phyloP scores from a whole-genome alignment of 2,113 vertebrate genomes.

The Mungos mungo region DNA sequence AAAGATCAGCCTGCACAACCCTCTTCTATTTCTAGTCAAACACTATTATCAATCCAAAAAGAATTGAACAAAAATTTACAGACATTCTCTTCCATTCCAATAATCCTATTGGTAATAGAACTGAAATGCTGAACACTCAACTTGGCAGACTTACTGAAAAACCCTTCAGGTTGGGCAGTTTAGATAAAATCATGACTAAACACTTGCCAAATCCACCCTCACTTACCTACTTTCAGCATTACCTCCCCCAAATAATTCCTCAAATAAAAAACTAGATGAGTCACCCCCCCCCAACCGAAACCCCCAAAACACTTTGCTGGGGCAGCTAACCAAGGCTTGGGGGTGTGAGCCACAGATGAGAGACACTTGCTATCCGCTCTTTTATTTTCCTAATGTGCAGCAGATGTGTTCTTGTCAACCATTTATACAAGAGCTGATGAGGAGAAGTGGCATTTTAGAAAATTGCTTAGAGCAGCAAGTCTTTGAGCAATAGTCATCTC shows the following conservation, averaged over 20 bases:
- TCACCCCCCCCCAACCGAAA: constrained; percentile 42
- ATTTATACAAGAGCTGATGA: background rate
- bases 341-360: background rate
- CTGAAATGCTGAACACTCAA: constrained; percentile 29
- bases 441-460: background rate
- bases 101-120: constrained; percentile 39
- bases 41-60: constrained; percentile 6
- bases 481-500: background rate
- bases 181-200: constrained; percentile 74
- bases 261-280: constrained; percentile 67
- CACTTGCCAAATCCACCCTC: constrained; percentile 73
- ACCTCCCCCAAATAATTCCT: constrained; percentile 65
- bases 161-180: constrained; percentile 55
- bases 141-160: constrained; percentile 53
- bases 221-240: constrained; percentile 58
- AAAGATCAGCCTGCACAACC: background rate
- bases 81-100: constrained; percentile 15
- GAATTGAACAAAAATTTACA: constrained; percentile 40
- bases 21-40: constrained; percentile 54
- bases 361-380: background rate
- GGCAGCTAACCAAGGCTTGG: background rate
- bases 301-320: background rate
- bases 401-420: background rate
- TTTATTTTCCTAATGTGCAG: background rate
- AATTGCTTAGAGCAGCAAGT: constrained; percentile 40